These are phyloP conservation scores for Stenodema calcarata DNA, from an alignment of 2,888 invertebrate species.

Conservation along the genomic window DNA sequence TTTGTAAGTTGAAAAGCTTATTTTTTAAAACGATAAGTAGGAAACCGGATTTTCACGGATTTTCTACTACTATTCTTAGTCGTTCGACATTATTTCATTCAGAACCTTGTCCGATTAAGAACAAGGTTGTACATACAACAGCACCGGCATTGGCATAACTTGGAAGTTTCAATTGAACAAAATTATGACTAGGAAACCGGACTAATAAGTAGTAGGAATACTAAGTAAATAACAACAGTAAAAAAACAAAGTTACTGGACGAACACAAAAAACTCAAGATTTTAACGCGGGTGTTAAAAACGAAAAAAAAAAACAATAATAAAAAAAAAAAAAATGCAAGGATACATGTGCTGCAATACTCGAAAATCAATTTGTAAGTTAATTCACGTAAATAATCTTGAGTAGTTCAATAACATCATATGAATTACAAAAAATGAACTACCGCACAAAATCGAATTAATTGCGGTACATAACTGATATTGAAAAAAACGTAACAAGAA, in stretches of 20 bases:
- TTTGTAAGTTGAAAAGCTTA: too few relatives aligned
- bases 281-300: background rate
- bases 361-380: background rate
- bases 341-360: background rate
- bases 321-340: background rate
- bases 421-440: background rate
- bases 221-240: background rate
- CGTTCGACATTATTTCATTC: too few relatives aligned
- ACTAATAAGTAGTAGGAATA: constrained; percentile 22
- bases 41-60: too few relatives aligned
- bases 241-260: background rate
- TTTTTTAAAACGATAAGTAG: too few relatives aligned
- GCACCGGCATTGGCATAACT: background rate
- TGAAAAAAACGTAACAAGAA: background rate
- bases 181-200: constrained; percentile 29
- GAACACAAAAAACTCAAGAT: background rate
- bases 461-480: background rate
- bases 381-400: background rate
- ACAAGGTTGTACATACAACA: too few relatives aligned
- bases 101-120: too few relatives aligned
- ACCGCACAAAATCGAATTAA: background rate
- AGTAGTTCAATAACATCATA: background rate
- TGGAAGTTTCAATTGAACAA: background rate
- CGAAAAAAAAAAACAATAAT: background rate
- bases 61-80: too few relatives aligned